phyloP scores from a whole-genome alignment of 2,888 invertebrate species.

The Chaetoderma sp. region DNA sequence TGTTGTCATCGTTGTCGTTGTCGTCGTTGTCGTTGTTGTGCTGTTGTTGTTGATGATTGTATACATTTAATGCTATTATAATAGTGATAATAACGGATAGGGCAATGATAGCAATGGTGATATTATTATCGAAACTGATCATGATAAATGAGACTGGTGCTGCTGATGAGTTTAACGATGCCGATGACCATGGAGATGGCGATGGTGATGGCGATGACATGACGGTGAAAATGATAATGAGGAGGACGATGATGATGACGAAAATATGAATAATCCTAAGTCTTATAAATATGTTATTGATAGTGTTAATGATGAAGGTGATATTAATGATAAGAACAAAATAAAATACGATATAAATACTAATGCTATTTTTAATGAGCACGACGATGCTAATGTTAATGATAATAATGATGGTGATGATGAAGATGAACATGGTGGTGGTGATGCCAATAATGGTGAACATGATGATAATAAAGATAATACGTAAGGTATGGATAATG shows the following conservation, averaged over 20 bases:
- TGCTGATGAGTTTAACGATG: not conserved
- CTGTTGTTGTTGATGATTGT: no score
- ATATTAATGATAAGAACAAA: not conserved
- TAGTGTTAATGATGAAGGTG: no score
- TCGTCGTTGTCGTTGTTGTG: no score
- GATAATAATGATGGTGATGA: not conserved
- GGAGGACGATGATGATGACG: not conserved
- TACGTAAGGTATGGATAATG: not conserved
- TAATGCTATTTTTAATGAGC: not conserved
- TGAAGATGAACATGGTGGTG: not conserved
- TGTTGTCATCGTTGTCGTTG: no score
- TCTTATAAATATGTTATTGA: not conserved
- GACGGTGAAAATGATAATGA: not conserved
- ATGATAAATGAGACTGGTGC: not conserved
- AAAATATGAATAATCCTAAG: not conserved
- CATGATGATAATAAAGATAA: not conserved
- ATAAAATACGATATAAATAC: not conserved
- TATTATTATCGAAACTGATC: not conserved
- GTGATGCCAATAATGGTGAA: not conserved
- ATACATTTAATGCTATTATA: no score
- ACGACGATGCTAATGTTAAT: not conserved
- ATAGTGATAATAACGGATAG: not conserved
- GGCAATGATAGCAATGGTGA: not conserved
- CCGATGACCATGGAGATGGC: not conserved
- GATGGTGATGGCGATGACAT: not conserved